Base-by-base conservation (phyloP, 2,888 invertebrate genomes). In the Stegophylla sp. region DNA sequence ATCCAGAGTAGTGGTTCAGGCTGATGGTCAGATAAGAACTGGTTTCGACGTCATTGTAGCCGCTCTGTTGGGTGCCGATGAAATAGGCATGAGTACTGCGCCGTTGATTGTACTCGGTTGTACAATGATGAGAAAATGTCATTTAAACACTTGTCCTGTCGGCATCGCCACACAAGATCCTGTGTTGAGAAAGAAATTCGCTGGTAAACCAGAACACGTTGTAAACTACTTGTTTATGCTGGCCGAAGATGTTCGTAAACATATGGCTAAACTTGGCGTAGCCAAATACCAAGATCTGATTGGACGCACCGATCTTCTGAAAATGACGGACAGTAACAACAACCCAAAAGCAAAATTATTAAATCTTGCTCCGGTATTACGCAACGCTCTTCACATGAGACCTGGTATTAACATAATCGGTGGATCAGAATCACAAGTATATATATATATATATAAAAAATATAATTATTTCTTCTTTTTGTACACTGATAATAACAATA, bases 41-140 rank as follows among this genome's bases (percentile, higher is more conserved):
- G 97, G 97, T 34, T 96, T 96, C 86, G 99, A 99, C 88, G 95
- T 99, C 41, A 91, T 97, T 84, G 94, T 98, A 34, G 98, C 97
- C 2, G 98, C 97, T 0, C 86, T 98, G 61, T 89, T 99, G 56
- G 99, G 99, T 34, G 99, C 99, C 12, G 99, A 99, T 87, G 99
- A 99, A 88, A 95, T 98, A 86, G 99, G 98, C 28, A 96, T 99
- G 88, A 97, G 97, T 86, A 99, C 99, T 0, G 98, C 98, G 3
- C 98, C 99, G 0, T 89, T 99, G 74, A 98, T 99, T 85, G 97
- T 95, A 1, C 91, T 99, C 88, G 99, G 99, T 4, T 99, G 99
- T 86, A 99, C 98, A 0, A 99, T 99, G 99, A 99, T 99, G 99
- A 90, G 99, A 82, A 99, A 99, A 87, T 99, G 99, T 86, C 99